phyloP scores from a whole-genome alignment of 2,113 vertebrate species.

The Rhea americana region DNA sequence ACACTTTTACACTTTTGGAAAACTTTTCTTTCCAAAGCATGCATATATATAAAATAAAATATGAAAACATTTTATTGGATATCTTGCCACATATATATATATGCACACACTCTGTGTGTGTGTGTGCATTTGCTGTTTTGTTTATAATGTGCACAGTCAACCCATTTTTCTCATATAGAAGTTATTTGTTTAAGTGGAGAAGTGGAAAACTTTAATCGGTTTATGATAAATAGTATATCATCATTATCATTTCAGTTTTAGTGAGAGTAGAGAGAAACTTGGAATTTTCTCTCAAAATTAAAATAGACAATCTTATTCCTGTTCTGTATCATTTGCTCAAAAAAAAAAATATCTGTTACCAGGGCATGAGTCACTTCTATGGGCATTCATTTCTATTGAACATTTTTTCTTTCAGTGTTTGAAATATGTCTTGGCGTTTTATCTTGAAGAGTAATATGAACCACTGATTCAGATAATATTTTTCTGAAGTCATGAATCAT shows the following conservation, averaged over 20 bases:
- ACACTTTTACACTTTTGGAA: neutral
- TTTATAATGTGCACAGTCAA: neutral
- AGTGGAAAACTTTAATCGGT: neutral
- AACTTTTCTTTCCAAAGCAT: neutral
- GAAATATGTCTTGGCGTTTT: neutral
- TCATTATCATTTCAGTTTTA: neutral
- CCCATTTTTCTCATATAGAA: neutral
- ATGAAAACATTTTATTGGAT: neutral
- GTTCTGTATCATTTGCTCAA: neutral
- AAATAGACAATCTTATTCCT: neutral
- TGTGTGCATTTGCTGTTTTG: neutral
- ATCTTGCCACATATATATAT: neutral
- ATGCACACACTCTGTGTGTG: neutral
- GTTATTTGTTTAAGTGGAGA: neutral
- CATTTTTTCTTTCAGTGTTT: neutral
- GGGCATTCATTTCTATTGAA: neutral
- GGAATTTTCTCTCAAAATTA: neutral
- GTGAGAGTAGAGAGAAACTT: neutral
- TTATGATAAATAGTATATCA: neutral
- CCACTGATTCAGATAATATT: neutral
- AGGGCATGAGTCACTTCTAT: neutral
- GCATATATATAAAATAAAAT: neutral
- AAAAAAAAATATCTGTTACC: neutral
- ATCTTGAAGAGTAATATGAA: neutral
- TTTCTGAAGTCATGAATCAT: neutral